Base-by-base conservation (phyloP, 1,140 invertebrate genomes). In the Drosophila funebris region DNA sequence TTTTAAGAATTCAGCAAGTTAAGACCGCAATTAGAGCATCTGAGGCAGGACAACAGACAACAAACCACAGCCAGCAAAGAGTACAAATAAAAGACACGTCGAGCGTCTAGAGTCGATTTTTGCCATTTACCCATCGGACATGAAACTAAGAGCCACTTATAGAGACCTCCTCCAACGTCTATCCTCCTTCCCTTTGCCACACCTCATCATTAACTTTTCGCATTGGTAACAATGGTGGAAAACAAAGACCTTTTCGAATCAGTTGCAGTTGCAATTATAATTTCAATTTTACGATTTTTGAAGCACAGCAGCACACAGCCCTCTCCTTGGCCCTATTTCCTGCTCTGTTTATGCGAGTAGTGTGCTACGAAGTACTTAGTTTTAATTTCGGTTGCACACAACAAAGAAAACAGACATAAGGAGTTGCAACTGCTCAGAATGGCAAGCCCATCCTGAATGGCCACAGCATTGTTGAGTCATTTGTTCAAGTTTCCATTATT, bases 271-370 rank as follows among this genome's bases (percentile, higher is more conserved):
- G 69, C 63, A 66, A 87, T 88, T 87, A 87, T 87, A 87, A 87
- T 87, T 88, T 87, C 82, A 87, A 87, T 87, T 87, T 85, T 87
- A 88, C 78, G 82, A 78, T 73, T 88, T 83, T 78, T 88, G 83
- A 78, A 88, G 82, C 62, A 76, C 63, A 56, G n/a, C n/a, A n/a
- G n/a, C n/a, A 46, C 53, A 64, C 61, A 76, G 16, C 52, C 13
- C 39, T 61, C 44, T 16, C 48, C 64, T 50, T 54, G n/a, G 22
- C 52, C 18, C 56, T 33, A 11, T 16, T 24, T 13, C 29, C 22
- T 37, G 20, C 66, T 36, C 53, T 60, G 31, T 81, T 85, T 85
- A 80, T 85, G 77, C 54, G 52, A 76, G 60, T 64, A 87, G 82
- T 87, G 82, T 85, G 81, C 78, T 70, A 60, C 60, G 66, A 85